Evolutionary conservation across 2,888 invertebrate genomes (phyloP).

Genomic region (Prosapia bicincta): DNA sequence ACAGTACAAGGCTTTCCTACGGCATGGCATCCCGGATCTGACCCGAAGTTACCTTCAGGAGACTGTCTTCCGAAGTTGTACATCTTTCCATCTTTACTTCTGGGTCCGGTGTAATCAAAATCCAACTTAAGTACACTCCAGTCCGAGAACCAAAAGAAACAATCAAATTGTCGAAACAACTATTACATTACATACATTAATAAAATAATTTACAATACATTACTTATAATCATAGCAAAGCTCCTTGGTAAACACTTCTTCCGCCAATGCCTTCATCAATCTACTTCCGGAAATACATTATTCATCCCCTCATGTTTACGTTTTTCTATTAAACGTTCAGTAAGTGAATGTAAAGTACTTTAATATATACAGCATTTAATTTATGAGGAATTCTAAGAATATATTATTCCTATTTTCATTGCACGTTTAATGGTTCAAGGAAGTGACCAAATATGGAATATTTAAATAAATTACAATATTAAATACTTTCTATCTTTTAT

Average conservation of each 20-base stretch:
- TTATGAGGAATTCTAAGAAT: no score
- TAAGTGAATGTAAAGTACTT: no score
- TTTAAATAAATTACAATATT: not conserved
- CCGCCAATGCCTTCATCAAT: no score
- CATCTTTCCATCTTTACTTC: conserved; percentile 1
- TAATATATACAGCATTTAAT: no score
- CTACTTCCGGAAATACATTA: no score
- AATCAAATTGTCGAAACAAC: conserved; percentile 2
- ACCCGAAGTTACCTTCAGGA: not conserved
- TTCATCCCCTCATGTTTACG: no score
- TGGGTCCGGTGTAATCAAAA: not conserved
- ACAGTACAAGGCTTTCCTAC: not conserved
- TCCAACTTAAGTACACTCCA: not conserved
- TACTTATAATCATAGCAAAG: no score
- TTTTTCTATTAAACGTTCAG: no score
- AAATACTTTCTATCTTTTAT: no score
- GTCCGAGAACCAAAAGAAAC: not conserved
- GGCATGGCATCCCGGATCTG: not conserved
- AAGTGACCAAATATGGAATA: not conserved
- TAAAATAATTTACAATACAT: no score
- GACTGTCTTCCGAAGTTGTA: not conserved
- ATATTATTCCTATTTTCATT: not conserved
- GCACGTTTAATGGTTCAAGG: not conserved
- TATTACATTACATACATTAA: no score
- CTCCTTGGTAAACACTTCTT: no score